These are phyloP conservation scores for Itoplectis maculator DNA, from an alignment of 2,888 invertebrate genomes.

Conservation along the genomic window DNA sequence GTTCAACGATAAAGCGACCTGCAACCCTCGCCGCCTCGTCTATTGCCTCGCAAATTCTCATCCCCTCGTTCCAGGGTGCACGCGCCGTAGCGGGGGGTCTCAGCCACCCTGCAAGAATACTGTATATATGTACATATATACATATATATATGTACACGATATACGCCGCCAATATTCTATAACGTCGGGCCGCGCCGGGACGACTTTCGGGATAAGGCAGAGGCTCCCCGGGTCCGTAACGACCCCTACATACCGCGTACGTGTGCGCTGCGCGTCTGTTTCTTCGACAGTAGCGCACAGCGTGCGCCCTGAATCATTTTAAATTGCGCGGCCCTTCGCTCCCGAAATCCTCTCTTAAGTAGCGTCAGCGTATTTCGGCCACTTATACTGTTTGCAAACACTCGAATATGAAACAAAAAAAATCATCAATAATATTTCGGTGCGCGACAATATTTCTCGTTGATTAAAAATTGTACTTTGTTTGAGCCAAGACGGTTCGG, in stretches of 20 bases:
- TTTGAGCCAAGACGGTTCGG: no score
- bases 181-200: slow-evolving; percentile 26
- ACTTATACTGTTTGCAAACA: slow-evolving; percentile 30
- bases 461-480: no score
- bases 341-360: background rate
- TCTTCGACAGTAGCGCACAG: slow-evolving; percentile 19
- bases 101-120: slow-evolving; percentile 47
- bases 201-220: slow-evolving; percentile 47
- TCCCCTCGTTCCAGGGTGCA: slow-evolving; percentile 49
- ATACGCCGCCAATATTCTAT: slow-evolving; percentile 38
- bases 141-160: background rate
- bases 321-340: background rate
- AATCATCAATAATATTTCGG: background rate
- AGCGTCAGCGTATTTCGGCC: background rate
- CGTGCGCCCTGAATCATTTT: slow-evolving; percentile 28
- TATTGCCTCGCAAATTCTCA: slow-evolving; percentile 65
- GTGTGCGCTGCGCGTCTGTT: background rate
- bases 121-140: slow-evolving; percentile 8
- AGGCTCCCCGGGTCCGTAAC: background rate
- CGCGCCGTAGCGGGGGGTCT: slow-evolving; percentile 43
- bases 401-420: background rate
- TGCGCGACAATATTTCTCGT: no score
- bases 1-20: slow-evolving; percentile 55
- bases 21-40: slow-evolving; percentile 49
- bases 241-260: slow-evolving; percentile 4